Evolutionary conservation across 2,797 vertebrate species (phyloP), one percentile per base, ranked within the genome.

Genomic region (Alcedo atthis): DNA sequence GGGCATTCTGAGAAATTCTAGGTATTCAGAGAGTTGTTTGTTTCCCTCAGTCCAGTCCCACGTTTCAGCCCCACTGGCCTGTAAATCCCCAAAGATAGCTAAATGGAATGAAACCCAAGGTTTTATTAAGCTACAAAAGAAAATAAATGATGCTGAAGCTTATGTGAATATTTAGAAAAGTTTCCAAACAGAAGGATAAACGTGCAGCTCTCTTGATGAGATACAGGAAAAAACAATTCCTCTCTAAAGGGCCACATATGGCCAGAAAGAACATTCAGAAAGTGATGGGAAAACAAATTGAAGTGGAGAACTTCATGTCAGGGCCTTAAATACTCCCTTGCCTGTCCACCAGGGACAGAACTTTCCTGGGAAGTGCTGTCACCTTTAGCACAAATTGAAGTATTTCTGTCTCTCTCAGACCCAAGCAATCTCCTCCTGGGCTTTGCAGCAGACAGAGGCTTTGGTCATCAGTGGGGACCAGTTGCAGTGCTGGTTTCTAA

Each of bases 191-290:
- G 0, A 0, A 90, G 88, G 81, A 95, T 93, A 93, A 92, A 94
- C 45, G 54, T 62, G 88, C 83, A 53, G 81, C 87, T 91, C 71
- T 93, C 37, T 6, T 91, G 94, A 96, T 51, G 87, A 91, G 83
- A 89, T 62, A 95, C 83, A 92, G 95, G 91, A 94, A 96, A 92
- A 96, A 96, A 92, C 71, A 96, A 92, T 92, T 93, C 89, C 64
- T 90, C 64, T 90, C 91, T 95, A 91, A 94, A 94, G 85, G 78
- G 67, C 81, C 78, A 74, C 61, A 85, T 81, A 57, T 77, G 67
- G 63, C 68, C 93, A 92, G 63, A 86, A 68, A 93, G 78, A 74
- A 74, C 74, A 74, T 91, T 70, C 70, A 84, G 37, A 93, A 91
- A 84, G 64, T 20, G 70, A 91, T 68, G 70, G 40, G 22, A 2